Evolutionary conservation across 2,888 invertebrate genomes (phyloP).

Genomic region (Erebia palarica): DNA sequence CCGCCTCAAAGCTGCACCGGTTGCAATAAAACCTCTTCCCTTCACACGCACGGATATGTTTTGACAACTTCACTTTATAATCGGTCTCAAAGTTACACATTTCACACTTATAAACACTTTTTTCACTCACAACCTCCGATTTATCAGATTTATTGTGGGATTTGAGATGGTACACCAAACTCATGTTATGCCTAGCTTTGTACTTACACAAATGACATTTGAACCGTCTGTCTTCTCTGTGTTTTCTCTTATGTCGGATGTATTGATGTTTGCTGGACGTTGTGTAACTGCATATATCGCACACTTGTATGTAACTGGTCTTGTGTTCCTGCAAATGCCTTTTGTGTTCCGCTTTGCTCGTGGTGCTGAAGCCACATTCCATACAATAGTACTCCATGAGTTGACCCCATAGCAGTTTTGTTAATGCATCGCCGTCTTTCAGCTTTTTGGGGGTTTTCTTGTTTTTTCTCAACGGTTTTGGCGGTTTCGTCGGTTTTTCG

Average conservation of each 20-base stretch:
- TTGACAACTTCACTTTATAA: constrained; percentile 33
- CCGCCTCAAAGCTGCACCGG: constrained; percentile 50
- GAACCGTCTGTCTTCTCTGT: constrained; percentile 54
- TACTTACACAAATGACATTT: constrained; percentile 63
- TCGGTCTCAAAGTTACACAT: constrained; percentile 42
- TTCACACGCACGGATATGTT: constrained; percentile 35
- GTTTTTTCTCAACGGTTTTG: constrained; percentile 29
- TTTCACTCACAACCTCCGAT: constrained; percentile 1
- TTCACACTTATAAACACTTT: constrained; percentile 39
- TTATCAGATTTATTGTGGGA: constrained; percentile 45
- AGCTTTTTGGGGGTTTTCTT: constrained; percentile 14
- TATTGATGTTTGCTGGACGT: constrained; percentile 56
- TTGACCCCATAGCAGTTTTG: constrained; percentile 44
- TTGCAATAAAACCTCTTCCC: constrained; percentile 45
- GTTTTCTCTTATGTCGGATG: constrained; percentile 56
- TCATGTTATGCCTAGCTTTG: constrained; percentile 63
- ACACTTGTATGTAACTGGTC: constrained; percentile 49
- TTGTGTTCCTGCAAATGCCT: constrained; percentile 40
- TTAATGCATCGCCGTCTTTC: background rate
- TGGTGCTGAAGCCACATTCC: constrained; percentile 49
- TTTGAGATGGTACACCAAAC: constrained; percentile 62
- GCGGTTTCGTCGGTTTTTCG: constrained; percentile 39
- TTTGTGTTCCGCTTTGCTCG: constrained; percentile 39
- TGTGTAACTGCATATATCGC: constrained; percentile 58
- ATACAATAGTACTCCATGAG: constrained; percentile 55